phyloP scores from a whole-genome alignment of 2,797 vertebrate genomes.

The Falco cherrug region DNA sequence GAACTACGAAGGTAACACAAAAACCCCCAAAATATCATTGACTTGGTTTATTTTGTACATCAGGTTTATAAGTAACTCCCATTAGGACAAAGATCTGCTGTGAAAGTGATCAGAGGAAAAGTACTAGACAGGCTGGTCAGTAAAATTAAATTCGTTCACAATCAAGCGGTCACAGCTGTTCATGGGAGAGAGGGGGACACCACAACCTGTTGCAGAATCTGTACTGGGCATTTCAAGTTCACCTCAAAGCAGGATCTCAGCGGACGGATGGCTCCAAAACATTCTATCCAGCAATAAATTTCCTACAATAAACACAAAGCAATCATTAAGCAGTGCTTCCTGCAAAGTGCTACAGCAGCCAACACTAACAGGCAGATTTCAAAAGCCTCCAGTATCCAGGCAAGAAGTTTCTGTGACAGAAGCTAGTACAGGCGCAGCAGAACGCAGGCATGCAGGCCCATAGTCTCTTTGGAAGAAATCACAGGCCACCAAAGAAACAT shows the following conservation, averaged over 20 bases:
- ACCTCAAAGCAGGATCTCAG: neutral
- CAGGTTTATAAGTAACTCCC: neutral
- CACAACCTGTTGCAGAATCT: neutral
- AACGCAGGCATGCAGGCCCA: fast-evolving
- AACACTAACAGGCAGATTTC: neutral
- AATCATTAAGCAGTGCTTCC: neutral
- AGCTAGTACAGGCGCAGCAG: neutral
- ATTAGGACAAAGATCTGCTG: neutral
- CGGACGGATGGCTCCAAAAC: neutral
- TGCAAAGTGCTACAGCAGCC: neutral
- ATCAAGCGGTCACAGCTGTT: neutral
- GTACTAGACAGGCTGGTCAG: neutral
- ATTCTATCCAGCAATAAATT: neutral
- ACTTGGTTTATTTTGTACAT: constrained; percentile 40
- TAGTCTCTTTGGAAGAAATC: neutral
- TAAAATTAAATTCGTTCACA: neutral
- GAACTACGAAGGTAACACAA: neutral
- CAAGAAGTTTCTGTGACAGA: neutral
- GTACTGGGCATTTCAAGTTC: neutral
- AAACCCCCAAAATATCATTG: neutral
- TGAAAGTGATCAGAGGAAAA: neutral
- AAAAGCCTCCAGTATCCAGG: neutral
- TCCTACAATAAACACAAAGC: constrained; percentile 40
- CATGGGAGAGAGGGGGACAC: neutral
- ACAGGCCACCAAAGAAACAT: neutral